Percentiles rank a stretch among this genome's conserved stretches.
Evolutionary conservation across 2,113 vertebrate species (phyloP).

Genomic region (Microcebus jonahi): DNA sequence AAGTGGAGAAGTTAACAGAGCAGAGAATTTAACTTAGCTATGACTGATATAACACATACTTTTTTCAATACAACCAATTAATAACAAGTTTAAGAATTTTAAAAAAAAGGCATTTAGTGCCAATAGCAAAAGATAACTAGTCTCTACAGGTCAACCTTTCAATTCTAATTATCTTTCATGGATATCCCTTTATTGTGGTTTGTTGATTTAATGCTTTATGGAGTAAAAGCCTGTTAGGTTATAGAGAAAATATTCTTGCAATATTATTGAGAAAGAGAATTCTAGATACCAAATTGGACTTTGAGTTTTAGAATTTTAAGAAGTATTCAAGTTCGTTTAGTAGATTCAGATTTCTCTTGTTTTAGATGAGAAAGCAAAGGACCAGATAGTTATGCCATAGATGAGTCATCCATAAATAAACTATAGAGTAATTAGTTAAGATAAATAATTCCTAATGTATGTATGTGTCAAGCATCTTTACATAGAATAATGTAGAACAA

Average conservation of each 20-base stretch:
- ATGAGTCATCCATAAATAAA: not conserved
- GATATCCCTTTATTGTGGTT: not conserved
- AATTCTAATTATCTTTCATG: not conserved
- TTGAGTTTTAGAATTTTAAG: not conserved
- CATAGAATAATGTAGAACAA: not conserved
- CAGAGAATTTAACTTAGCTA: not conserved
- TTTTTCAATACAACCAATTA: not conserved
- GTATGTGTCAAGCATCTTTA: not conserved
- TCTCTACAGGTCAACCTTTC: not conserved
- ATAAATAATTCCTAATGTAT: not conserved
- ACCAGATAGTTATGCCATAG: not conserved
- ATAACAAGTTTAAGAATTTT: not conserved
- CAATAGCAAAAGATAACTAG: not conserved
- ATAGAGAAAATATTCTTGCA: not conserved
- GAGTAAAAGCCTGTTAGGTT: not conserved
- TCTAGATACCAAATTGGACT: not conserved
- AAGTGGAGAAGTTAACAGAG: not conserved
- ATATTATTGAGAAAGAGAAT: not conserved
- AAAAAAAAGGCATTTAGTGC: not conserved
- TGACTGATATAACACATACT: not conserved
- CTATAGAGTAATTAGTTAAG: not conserved
- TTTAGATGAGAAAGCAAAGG: not conserved
- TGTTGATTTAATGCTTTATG: not conserved
- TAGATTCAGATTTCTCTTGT: not conserved
- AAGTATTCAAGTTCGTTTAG: not conserved